These are phyloP conservation scores for Oncorhynchus gorbuscha DNA, from an alignment of 2,113 vertebrate species.

Conservation along the genomic window DNA sequence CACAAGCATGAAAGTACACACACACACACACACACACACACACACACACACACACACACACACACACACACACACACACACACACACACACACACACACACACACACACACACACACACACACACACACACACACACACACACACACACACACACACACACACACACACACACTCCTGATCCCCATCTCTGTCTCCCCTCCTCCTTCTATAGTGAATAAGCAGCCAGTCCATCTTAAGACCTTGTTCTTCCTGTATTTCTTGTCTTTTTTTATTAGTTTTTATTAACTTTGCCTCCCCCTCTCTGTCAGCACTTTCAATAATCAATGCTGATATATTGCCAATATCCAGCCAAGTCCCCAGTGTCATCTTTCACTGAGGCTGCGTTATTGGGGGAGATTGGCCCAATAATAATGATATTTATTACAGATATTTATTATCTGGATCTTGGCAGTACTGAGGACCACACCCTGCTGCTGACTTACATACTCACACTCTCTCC, in stretches of 20 bases:
- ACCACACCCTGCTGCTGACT: conserved; percentile 47
- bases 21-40: conserved; percentile 12
- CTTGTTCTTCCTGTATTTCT: conserved; percentile 73
- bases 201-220: conserved; percentile 48
- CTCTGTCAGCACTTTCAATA: conserved; percentile 79
- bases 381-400: conserved; percentile 76
- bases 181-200: conserved; percentile 23
- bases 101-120: conserved; percentile 3
- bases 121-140: conserved; percentile 10
- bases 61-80: conserved; percentile 27
- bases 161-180: conserved; percentile 19
- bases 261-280: conserved; percentile 80
- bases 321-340: conserved; percentile 84
- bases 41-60: conserved; percentile 6
- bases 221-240: conserved; percentile 76
- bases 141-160: conserved; percentile 12
- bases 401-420: conserved; percentile 82
- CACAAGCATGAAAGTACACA: conserved; percentile 6
- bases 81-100: conserved; percentile 22
- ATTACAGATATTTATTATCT: conserved; percentile 83
- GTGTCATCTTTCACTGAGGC: conserved; percentile 76
- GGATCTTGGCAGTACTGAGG: conserved; percentile 63
- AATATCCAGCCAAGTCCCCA: conserved; percentile 76
- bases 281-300: conserved; percentile 79
- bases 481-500: conserved; percentile 24